These are phyloP conservation scores for Neopelma chrysocephalum DNA, from an alignment of 2,797 vertebrate species.

Conservation along the genomic window DNA sequence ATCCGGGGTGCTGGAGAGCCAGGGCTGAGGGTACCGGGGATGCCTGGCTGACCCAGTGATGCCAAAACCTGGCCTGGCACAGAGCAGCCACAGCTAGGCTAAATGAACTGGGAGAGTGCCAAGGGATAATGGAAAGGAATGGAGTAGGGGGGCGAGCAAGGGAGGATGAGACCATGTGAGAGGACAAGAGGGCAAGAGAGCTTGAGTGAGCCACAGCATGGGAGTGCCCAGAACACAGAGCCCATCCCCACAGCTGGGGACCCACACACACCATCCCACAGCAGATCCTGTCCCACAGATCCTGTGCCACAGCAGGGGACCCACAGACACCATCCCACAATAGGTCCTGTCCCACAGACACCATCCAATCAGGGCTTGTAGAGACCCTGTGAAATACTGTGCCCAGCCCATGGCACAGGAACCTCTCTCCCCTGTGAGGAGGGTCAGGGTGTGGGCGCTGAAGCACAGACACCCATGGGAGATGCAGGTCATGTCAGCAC, in stretches of 20 bases:
- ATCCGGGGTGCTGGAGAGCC: background rate
- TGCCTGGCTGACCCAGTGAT: accelerated
- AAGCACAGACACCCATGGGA: background rate
- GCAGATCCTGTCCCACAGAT: background rate
- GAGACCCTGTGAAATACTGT: background rate
- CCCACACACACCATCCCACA: background rate
- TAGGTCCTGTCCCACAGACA: background rate
- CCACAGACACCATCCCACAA: background rate
- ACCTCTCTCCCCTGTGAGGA: accelerated
- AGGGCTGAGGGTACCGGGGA: background rate
- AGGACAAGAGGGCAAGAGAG: background rate
- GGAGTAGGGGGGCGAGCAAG: background rate
- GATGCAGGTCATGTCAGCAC: accelerated
- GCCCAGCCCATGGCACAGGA: background rate
- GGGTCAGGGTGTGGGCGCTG: background rate
- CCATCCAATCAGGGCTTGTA: accelerated
- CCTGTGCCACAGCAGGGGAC: background rate
- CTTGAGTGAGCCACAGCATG: accelerated
- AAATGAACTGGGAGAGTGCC: accelerated
- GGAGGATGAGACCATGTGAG: background rate
- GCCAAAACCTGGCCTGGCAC: background rate
- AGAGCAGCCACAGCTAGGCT: background rate
- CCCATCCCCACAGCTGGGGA: background rate
- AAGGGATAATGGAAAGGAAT: background rate
- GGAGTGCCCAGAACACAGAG: background rate